These are phyloP conservation scores for Microcebus lehilahytsara DNA, from an alignment of 2,113 vertebrate genomes.

Conservation along the genomic window DNA sequence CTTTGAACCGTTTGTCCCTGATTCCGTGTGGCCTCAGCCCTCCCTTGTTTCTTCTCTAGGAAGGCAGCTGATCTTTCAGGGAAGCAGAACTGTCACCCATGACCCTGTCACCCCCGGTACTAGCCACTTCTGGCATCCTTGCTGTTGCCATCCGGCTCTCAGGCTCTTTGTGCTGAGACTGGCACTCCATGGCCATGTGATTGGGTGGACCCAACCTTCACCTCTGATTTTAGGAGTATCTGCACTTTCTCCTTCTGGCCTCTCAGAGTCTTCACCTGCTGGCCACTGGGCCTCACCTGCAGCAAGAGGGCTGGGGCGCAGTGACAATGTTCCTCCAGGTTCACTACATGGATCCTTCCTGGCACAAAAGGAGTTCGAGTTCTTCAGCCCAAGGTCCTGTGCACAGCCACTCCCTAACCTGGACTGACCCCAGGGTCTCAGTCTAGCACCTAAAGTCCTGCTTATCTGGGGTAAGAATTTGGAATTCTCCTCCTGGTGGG, in stretches of 20 bases:
- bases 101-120: no score
- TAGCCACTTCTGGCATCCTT: neutral
- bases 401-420: neutral
- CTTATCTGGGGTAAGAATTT: neutral
- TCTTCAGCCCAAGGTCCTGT: neutral
- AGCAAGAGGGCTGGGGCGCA: neutral
- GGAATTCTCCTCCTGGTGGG: neutral
- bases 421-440: neutral
- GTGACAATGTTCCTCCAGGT: neutral
- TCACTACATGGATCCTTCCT: neutral
- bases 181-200: accelerated
- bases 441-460: neutral
- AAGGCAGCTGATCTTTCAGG: neutral
- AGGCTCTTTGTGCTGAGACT: neutral
- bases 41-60: neutral
- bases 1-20: neutral
- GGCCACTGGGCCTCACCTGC: neutral
- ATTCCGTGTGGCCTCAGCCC: neutral
- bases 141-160: neutral
- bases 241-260: no score
- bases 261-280: neutral
- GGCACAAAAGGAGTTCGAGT: neutral
- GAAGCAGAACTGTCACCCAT: neutral
- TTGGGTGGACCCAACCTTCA: neutral
- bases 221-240: neutral